Evolutionary conservation across 2,888 invertebrate species (phyloP).

Genomic region (Megaustenia siamemsis): DNA sequence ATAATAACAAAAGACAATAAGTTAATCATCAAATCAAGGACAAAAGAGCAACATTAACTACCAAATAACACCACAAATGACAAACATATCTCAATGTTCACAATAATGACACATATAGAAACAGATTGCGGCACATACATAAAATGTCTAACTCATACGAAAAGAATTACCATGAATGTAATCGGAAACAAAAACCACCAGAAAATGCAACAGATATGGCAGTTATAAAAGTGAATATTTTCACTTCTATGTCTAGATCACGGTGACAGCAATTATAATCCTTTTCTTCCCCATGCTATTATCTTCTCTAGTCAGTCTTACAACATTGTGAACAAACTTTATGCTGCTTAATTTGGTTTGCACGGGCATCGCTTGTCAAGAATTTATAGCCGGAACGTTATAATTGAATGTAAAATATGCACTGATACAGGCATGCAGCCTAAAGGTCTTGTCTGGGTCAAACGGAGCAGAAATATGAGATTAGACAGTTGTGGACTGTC

Average conservation of each 20-base stretch:
- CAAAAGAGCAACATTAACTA: too few relatives aligned
- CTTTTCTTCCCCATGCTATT: not conserved
- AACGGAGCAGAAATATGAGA: not conserved
- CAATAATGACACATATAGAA: too few relatives aligned
- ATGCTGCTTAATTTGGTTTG: not conserved
- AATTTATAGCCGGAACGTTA: not conserved
- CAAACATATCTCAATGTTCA: too few relatives aligned
- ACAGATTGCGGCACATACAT: too few relatives aligned
- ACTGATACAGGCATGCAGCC: not conserved
- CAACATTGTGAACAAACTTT: not conserved
- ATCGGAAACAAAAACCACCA: too few relatives aligned
- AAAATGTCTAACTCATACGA: too few relatives aligned
- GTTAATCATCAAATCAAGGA: too few relatives aligned
- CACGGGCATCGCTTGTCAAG: not conserved
- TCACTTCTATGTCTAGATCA: not conserved
- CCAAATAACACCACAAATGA: too few relatives aligned
- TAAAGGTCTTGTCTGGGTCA: not conserved
- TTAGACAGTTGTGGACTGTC: not conserved
- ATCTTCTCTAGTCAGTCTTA: not conserved
- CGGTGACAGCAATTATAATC: not conserved
- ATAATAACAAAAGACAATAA: too few relatives aligned
- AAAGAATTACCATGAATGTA: too few relatives aligned
- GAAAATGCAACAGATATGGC: too few relatives aligned
- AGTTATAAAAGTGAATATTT: not conserved
- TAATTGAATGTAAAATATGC: not conserved